A percentile compares a stretch with the other conserved stretches of the same genome.
These are phyloP conservation scores for Portunus trituberculatus DNA, from an alignment of 1,140 invertebrate genomes.

Conservation along the genomic window DNA sequence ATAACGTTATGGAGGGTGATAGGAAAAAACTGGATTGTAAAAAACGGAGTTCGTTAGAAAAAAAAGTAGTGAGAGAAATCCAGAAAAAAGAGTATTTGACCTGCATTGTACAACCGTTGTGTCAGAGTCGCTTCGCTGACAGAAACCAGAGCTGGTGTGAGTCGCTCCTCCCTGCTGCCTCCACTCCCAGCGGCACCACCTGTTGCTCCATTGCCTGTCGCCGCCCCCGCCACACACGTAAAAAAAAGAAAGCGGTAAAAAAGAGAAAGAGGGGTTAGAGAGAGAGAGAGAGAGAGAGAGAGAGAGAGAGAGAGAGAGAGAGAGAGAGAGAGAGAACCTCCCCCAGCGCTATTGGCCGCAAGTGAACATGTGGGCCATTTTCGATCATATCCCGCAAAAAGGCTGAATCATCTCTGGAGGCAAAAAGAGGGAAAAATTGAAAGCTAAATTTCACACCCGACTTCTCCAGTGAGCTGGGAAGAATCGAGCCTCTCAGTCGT, in stretches of 20 bases:
- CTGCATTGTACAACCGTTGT: slow-evolving; percentile 21
- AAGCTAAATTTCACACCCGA: slow-evolving; percentile 51
- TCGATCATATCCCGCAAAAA: slow-evolving; percentile 43
- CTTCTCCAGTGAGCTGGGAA: slow-evolving; percentile 30
- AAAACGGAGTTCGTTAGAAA: background rate
- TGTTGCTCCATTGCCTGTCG: slow-evolving; percentile 37
- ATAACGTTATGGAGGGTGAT: background rate
- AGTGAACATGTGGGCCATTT: slow-evolving; percentile 32
- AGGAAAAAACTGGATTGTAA: background rate
- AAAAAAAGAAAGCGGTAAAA: background rate
- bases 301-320: background rate
- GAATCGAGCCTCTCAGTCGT: background rate
- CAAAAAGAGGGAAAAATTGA: slow-evolving; percentile 35
- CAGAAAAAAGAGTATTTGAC: slow-evolving; percentile 3
- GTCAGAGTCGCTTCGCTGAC: background rate
- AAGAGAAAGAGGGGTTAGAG: background rate
- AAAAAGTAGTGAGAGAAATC: background rate
- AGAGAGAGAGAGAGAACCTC: background rate
- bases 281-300: background rate
- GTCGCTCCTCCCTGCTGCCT: background rate
- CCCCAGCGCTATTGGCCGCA: background rate
- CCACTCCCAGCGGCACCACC: slow-evolving; percentile 25
- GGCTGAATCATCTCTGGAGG: slow-evolving; percentile 45
- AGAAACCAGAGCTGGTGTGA: background rate
- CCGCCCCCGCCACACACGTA: background rate